Evolutionary conservation across 1,140 invertebrate species (phyloP), one percentile per base, ranked within the genome.

Genomic region (Drosophila prosaltans): DNA sequence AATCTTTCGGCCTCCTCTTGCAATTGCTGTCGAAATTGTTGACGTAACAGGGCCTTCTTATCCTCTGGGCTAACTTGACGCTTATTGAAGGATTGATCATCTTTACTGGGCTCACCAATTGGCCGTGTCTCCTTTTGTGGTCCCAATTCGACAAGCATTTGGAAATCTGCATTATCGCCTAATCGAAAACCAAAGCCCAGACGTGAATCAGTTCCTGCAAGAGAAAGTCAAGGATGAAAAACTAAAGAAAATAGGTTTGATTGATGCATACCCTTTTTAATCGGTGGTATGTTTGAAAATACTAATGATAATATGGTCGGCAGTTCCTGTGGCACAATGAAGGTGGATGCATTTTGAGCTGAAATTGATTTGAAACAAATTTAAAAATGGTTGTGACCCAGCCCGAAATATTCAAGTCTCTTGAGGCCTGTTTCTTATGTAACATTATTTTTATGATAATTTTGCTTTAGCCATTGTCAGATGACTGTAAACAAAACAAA

Each of bases 241-340:
- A n/a, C 24, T 45, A 2, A 40, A 26, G 48, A 62, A 24, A 1
- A 55, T 43, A 30, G 0, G 21, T 7, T 16, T 1, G 4, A 3
- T 1, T n/a, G 40, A 2, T 2, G 26, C 80, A 93, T 94, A 96
- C 96, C 96, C 95, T 96, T 97, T 79, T 96, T 96, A 8, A 97
- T 95, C 3, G 95, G 95, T n/a, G 96, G 96, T 65, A 97, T 96
- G 78, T 96, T 97, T 0, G 95, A 96, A 84, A 96, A 97, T 1
- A 96, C 94, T 2, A 97, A 93, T 0, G 95, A 96, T 2, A 97
- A 92, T 24, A 96, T 86, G 0, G 96, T 96, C 8, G 96, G 95
- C 51, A 97, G 72, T 89, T 97, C 96, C 81, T 96, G 95, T 3
- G 96, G 96, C 51, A 97, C 93, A 74, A 97, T 95, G 1, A 96